Evolutionary conservation across 2,888 invertebrate genomes (phyloP).

Genomic region (Camptogramma bilineatum): DNA sequence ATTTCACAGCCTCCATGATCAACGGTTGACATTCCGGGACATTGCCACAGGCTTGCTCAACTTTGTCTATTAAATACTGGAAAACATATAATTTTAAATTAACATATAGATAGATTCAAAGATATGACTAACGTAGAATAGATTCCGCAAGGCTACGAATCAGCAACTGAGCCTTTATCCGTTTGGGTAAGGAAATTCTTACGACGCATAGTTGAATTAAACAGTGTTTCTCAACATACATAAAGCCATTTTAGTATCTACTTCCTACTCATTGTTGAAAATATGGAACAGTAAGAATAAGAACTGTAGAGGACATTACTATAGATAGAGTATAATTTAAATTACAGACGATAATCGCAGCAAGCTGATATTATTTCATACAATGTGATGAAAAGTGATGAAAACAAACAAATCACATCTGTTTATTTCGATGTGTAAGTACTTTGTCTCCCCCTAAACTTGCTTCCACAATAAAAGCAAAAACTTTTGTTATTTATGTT

Average conservation of each 20-base stretch:
- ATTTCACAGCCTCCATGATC: constrained; percentile 97
- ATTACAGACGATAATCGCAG: too few relatives aligned
- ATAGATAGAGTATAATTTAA: too few relatives aligned
- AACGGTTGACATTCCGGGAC: constrained; percentile 92
- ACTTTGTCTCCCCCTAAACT: constrained; percentile 4
- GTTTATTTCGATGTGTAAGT: constrained; percentile 3
- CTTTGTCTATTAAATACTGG: constrained; percentile 95
- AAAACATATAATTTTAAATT: constrained; percentile 40
- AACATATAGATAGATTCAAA: neutral
- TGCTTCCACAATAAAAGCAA: constrained; percentile 12
- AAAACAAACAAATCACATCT: constrained; percentile 8
- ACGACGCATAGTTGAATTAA: too few relatives aligned
- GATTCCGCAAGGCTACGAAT: too few relatives aligned
- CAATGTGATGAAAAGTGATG: constrained; percentile 1
- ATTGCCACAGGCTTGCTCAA: constrained; percentile 88
- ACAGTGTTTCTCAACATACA: too few relatives aligned
- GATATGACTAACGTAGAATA: too few relatives aligned
- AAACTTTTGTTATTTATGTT: constrained; percentile 29
- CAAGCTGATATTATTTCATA: neutral
- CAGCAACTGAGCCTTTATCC: too few relatives aligned
- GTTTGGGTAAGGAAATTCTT: too few relatives aligned
- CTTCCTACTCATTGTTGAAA: too few relatives aligned
- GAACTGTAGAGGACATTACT: too few relatives aligned
- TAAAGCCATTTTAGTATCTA: too few relatives aligned
- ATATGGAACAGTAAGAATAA: too few relatives aligned